Evolutionary conservation across 1,140 invertebrate species (phyloP).

Genomic region (Kradibia gibbosae): DNA sequence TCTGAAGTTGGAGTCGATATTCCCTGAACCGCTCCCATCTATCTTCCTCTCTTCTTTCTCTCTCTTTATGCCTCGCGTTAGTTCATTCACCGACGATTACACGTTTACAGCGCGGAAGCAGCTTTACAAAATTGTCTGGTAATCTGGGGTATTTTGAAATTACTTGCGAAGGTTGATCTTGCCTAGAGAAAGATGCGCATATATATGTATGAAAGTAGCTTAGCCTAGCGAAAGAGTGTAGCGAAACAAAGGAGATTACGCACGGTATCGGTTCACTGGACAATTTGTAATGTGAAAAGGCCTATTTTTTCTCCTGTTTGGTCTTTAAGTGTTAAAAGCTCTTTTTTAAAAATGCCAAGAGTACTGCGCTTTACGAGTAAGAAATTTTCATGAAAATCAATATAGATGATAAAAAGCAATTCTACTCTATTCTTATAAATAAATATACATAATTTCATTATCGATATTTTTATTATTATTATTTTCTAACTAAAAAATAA

Average conservation of each 20-base stretch:
- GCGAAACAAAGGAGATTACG: conserved; percentile 58
- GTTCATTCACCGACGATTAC: conserved; percentile 53
- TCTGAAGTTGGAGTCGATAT: conserved; percentile 31
- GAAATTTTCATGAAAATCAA: conserved; percentile 3
- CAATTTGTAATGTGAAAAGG: neutral
- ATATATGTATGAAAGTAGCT: neutral
- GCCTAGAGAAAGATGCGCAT: conserved; percentile 37
- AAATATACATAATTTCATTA: neutral
- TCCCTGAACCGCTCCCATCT: conserved; percentile 46
- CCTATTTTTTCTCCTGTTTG: conserved; percentile 32
- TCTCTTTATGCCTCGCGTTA: conserved; percentile 16
- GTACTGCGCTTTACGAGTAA: neutral
- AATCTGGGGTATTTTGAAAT: conserved; percentile 55
- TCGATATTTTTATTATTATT: neutral
- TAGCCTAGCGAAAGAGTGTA: conserved; percentile 41
- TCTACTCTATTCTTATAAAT: neutral
- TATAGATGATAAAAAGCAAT: neutral
- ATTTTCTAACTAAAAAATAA: no score
- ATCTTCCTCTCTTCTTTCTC: conserved; percentile 46
- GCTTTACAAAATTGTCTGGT: conserved; percentile 51
- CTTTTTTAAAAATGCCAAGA: neutral
- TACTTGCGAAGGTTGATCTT: no score
- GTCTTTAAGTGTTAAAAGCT: conserved; percentile 25
- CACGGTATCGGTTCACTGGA: conserved; percentile 30
- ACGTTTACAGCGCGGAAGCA: conserved; percentile 42